Evolutionary conservation across 2,113 vertebrate species (phyloP).

Genomic region (Muntiacus muntjak): DNA sequence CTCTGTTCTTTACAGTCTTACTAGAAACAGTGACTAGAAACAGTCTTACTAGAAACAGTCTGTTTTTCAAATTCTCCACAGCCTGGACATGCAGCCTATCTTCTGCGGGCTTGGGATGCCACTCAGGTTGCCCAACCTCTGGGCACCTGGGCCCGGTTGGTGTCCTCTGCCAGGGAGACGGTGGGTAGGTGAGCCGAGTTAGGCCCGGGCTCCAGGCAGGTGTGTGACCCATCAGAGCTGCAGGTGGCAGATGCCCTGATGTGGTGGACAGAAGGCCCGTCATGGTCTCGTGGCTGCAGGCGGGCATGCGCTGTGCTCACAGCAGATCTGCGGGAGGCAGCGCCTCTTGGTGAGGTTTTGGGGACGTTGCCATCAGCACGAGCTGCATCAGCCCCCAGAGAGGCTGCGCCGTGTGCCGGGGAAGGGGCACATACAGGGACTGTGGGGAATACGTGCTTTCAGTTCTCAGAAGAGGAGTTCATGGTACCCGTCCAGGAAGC

Average conservation of each 20-base stretch:
- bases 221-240: accelerated
- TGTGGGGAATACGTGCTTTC: not conserved
- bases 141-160: not conserved
- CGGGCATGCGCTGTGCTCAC: not conserved
- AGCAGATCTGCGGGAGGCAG: not conserved
- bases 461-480: not conserved
- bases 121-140: not conserved
- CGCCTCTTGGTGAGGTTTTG: not conserved
- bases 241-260: not conserved
- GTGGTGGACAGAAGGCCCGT: not conserved
- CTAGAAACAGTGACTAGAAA: not conserved
- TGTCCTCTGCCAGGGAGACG: accelerated
- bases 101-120: not conserved
- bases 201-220: not conserved
- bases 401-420: accelerated
- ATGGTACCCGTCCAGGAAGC: not conserved
- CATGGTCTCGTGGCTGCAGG: not conserved
- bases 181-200: not conserved
- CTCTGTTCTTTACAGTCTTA: not conserved
- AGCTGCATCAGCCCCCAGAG: not conserved
- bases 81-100: not conserved
- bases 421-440: accelerated
- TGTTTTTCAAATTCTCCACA: not conserved
- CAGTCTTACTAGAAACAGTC: not conserved
- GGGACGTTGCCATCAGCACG: not conserved